Evolutionary conservation across 2,113 vertebrate genomes (phyloP).

Genomic region (Tichodroma muraria): DNA sequence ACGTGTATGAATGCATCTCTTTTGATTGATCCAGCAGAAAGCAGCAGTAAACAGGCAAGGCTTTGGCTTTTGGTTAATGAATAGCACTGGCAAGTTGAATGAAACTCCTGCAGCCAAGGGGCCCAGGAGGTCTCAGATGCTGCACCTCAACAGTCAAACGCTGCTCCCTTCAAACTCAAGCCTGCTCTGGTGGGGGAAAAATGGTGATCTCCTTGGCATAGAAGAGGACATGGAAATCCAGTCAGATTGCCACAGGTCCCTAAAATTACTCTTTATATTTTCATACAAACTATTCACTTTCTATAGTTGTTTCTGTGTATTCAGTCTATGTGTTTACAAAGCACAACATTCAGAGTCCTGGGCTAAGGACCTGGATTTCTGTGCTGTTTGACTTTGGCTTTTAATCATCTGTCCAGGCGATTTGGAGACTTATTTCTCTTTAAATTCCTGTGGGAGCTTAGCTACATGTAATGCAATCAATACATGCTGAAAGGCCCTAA

Average conservation of each 20-base stretch:
- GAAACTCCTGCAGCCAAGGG: background rate
- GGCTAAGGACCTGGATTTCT: background rate
- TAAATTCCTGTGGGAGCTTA: background rate
- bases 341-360: background rate
- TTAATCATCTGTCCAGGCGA: background rate
- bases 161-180: background rate
- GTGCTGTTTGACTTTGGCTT: background rate
- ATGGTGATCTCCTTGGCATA: background rate
- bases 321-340: background rate
- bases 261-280: background rate
- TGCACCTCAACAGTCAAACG: background rate
- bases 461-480: background rate
- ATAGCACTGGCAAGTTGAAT: background rate
- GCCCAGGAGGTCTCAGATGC: background rate
- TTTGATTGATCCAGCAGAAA: constrained; percentile 6
- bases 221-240: background rate
- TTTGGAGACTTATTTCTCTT: background rate
- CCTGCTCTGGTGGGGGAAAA: background rate
- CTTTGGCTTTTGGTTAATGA: background rate
- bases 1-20: background rate
- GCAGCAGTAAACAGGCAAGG: background rate
- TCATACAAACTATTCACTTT: background rate
- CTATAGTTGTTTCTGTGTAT: background rate
- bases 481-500: background rate
- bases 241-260: background rate